These are phyloP conservation scores for Fulmarus glacialis DNA, from an alignment of 2,113 vertebrate species.

Conservation along the genomic window DNA sequence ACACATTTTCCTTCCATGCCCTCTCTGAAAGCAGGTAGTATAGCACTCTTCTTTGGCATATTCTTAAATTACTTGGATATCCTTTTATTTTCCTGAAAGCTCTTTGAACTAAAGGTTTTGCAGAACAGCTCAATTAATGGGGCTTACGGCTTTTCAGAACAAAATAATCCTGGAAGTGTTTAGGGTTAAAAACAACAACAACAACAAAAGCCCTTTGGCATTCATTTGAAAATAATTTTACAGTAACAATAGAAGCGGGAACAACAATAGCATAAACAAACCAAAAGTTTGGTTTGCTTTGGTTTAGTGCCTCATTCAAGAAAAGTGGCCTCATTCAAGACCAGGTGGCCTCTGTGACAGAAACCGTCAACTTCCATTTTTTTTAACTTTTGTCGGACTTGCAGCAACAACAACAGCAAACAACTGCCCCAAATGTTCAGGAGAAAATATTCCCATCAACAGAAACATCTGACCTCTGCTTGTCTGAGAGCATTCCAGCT, in stretches of 20 bases:
- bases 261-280: not conserved
- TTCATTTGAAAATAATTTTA: not conserved
- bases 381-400: not conserved
- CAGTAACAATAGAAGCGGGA: not conserved
- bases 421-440: not conserved
- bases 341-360: not conserved
- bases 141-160: not conserved
- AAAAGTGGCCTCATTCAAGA: not conserved
- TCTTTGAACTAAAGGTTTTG: not conserved
- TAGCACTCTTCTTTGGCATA: constrained; percentile 8
- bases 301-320: not conserved
- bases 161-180: not conserved
- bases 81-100: not conserved
- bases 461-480: not conserved
- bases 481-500: not conserved
- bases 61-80: not conserved
- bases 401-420: not conserved
- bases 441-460: not conserved
- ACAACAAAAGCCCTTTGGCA: not conserved
- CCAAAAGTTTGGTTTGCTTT: not conserved
- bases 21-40: not conserved
- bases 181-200: not conserved
- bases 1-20: constrained; percentile 53
- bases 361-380: not conserved
- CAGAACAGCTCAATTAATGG: not conserved